Conservation (phyloP, 1,140 invertebrate genomes). For the Leptinotarsa undecemlineata region DNA sequence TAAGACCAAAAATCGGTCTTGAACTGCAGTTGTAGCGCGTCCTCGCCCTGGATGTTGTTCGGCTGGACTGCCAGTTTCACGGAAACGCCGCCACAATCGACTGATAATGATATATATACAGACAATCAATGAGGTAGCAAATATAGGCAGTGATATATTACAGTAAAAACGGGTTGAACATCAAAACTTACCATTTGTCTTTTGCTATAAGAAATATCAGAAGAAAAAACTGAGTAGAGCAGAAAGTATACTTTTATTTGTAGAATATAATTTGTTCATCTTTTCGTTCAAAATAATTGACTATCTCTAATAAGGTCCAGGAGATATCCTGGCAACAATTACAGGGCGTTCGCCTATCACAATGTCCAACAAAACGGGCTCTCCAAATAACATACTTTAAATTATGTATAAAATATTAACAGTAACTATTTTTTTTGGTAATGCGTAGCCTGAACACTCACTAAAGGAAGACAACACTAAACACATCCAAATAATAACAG, state of each 20-base stretch:
- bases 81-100: no score
- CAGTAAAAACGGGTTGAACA: neutral
- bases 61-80: no score
- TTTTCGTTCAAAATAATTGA: constrained; percentile 55
- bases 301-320: constrained; percentile 56
- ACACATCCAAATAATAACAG: constrained; percentile 47
- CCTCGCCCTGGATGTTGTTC: no score
- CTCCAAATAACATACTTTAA: constrained; percentile 57
- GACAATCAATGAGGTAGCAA: neutral
- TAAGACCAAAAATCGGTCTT: no score
- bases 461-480: constrained; percentile 55
- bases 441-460: constrained; percentile 55
- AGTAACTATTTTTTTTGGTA: constrained; percentile 56
- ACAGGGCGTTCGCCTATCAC: constrained; percentile 57
- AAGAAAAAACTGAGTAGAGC: constrained; percentile 34
- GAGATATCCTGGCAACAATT: constrained; percentile 55
- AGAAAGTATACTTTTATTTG: constrained; percentile 54
- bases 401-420: constrained; percentile 59
- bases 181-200: neutral
- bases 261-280: constrained; percentile 57
- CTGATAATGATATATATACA: no score
- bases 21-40: no score
- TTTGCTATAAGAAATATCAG: neutral
- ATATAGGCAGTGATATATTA: neutral
- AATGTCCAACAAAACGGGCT: constrained; percentile 57